Conservation (phyloP, 2,888 invertebrate genomes). For the Tipula lateralis region DNA sequence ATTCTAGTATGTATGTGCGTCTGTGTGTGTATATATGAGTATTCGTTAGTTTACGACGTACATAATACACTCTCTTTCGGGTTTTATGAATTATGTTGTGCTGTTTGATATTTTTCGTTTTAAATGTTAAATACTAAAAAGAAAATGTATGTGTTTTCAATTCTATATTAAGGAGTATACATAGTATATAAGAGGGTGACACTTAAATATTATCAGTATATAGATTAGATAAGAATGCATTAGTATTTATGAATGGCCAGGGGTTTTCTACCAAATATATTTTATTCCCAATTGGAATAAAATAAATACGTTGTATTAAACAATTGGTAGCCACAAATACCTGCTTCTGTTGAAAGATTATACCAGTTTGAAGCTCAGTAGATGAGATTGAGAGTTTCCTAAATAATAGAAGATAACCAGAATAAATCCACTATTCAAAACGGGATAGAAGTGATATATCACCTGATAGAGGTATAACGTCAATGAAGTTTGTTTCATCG, state of each 20-base stretch:
- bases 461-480: too few species aligned
- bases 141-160: not conserved
- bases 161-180: not conserved
- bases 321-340: too few species aligned
- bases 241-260: not conserved
- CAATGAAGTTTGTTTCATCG: too few species aligned
- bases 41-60: not conserved
- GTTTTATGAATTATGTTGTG: too few species aligned
- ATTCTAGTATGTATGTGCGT: not conserved
- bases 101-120: not conserved
- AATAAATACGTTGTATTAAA: too few species aligned
- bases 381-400: too few species aligned
- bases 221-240: not conserved
- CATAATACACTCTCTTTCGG: not conserved
- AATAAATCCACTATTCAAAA: too few species aligned
- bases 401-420: too few species aligned
- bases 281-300: too few species aligned
- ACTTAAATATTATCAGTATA: not conserved
- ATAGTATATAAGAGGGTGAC: not conserved
- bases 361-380: too few species aligned
- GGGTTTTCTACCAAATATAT: not conserved
- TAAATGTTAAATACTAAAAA: not conserved
- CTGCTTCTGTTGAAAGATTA: too few species aligned
- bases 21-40: not conserved
- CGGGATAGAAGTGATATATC: too few species aligned